Conservation (phyloP, 2,888 invertebrate species). For the Alentia gelatinosa region DNA sequence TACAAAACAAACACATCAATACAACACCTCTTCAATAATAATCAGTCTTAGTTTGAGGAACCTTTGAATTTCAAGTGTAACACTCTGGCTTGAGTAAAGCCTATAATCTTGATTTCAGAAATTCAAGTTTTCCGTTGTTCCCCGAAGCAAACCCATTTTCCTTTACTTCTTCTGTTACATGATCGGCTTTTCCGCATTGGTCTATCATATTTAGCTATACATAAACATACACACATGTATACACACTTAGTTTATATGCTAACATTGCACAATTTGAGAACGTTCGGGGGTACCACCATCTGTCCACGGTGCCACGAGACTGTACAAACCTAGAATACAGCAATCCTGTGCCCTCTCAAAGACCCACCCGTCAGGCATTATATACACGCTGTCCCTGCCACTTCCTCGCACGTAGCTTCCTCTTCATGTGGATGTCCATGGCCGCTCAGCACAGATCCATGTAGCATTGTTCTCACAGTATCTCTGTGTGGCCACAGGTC, state of each 20-base stretch:
- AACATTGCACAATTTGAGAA: background rate
- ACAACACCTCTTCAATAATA: too few relatives aligned
- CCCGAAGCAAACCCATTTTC: background rate
- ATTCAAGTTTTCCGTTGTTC: background rate
- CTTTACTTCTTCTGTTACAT: background rate
- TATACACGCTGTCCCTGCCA: too few relatives aligned
- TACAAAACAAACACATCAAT: background rate
- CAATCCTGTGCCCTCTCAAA: too few relatives aligned
- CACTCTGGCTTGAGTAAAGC: background rate
- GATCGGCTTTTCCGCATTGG: background rate
- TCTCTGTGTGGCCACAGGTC: too few relatives aligned
- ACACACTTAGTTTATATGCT: background rate
- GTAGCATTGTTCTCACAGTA: too few relatives aligned
- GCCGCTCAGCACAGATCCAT: too few relatives aligned
- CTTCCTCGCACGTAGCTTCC: too few relatives aligned
- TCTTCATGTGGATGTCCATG: too few relatives aligned
- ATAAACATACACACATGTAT: background rate
- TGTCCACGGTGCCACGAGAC: too few relatives aligned
- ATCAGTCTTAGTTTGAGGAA: too few relatives aligned
- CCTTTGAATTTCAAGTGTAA: background rate
- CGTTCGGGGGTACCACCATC: background rate
- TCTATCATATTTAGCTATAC: background rate
- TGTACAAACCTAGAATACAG: too few relatives aligned
- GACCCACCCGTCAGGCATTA: too few relatives aligned
- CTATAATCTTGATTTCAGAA: background rate